These are phyloP conservation scores for Meloidogyne chitwoodi DNA, from an alignment of 1,140 invertebrate species.

Conservation along the genomic window DNA sequence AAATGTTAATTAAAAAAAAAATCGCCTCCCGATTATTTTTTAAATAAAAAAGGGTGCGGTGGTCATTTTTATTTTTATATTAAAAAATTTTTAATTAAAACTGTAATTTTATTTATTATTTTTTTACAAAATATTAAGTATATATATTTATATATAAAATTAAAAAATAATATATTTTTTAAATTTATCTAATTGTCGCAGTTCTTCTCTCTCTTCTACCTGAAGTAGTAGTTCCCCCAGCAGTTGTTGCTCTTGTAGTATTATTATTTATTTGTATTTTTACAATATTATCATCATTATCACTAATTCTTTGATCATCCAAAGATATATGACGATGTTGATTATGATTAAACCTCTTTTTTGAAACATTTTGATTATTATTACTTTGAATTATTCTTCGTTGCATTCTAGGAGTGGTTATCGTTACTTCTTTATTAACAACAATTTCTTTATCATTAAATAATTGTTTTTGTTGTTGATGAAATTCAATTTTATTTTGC, in stretches of 20 bases:
- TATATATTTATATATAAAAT: too few relatives aligned
- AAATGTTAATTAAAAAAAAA: too few relatives aligned
- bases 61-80: too few relatives aligned
- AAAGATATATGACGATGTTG: not conserved
- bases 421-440: not conserved
- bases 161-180: too few relatives aligned
- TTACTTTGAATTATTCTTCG: not conserved
- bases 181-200: not conserved
- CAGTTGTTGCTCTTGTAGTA: too few relatives aligned
- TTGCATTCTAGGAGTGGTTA: not conserved
- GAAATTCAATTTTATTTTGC: not conserved
- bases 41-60: too few relatives aligned
- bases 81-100: too few relatives aligned
- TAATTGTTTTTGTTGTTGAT: not conserved
- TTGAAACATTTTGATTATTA: not conserved
- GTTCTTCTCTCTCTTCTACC: not conserved
- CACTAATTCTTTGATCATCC: not conserved
- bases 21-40: too few relatives aligned
- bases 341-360: not conserved
- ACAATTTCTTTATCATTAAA: not conserved
- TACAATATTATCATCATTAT: not conserved
- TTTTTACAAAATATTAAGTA: too few relatives aligned
- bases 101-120: too few relatives aligned
- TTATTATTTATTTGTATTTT: not conserved
- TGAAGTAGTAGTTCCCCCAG: not conserved